Evolutionary conservation across 1,140 invertebrate genomes (phyloP), one percentile per base, ranked within the genome.

Genomic region (Pogonomyrmex barbatus): DNA sequence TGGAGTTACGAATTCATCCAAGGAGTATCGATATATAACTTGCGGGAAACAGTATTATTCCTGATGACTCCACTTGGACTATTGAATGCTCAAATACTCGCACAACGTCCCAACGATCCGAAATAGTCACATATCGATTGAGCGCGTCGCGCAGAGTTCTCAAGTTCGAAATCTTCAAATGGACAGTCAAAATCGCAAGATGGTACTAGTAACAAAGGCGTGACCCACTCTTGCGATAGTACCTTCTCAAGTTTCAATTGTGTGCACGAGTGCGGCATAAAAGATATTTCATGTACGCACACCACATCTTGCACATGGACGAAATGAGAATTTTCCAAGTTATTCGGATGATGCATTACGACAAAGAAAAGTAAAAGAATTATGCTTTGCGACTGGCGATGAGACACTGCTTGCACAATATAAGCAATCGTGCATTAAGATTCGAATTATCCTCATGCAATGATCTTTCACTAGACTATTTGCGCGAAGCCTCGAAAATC

Each of bases 241-340:
- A 42, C 14, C 45, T 39, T 47, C 39, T 62, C 12, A n/a, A 24
- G n/a, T 71, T 52, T 33, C 62, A 47, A 8, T 65, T 39, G 47
- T 67, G 86, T 86, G 88, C 85, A 89, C 70, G 81, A 56, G 88
- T 84, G 79, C 85, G 56, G 86, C 91, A 86, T 91, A 89, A 92
- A 89, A 92, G 87, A 70, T 86, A 71, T 39, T 63, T 79, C 87
- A 67, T 91, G 47, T 91, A 92, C 91, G 92, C 92, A 85, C 54
- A 68, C 78, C 85, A 87, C 70, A 56, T 68, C 54, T 86, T 67
- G 85, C 76, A 81, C 65, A 62, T 73, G 68, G 68, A 62, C 70
- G 79, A 83, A 73, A 75, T 75, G 79, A 83, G 79, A 83, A 75
- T 83, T 58, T 75, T 47, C 42, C 68, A 75, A 58, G 45, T 54